Evolutionary conservation across 2,888 invertebrate genomes (phyloP).

Genomic region (Athripsodes cinereus): DNA sequence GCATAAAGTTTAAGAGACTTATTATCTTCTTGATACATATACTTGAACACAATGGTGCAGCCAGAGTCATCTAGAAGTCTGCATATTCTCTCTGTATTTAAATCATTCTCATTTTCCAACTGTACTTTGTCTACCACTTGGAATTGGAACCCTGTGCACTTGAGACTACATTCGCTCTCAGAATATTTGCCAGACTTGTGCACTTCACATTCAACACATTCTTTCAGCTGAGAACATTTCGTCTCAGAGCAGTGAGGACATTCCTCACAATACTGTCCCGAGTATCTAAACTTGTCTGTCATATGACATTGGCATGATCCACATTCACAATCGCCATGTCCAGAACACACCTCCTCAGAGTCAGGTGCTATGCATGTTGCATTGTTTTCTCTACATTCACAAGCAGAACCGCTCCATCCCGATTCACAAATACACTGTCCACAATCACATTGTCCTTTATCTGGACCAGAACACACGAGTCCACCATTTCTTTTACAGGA

Average conservation of each 20-base stretch:
- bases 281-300: constrained; percentile 45
- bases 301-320: constrained; percentile 59
- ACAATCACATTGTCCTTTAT: constrained; percentile 59
- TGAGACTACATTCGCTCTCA: constrained; percentile 31
- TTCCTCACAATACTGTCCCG: constrained; percentile 60
- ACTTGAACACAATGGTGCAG: constrained; percentile 44
- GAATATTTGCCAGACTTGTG: constrained; percentile 39
- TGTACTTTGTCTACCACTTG: constrained; percentile 34
- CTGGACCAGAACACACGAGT: constrained; percentile 49
- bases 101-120: constrained; percentile 30
- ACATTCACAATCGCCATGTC: constrained; percentile 65
- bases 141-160: constrained; percentile 33
- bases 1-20: constrained; percentile 38
- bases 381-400: constrained; percentile 54
- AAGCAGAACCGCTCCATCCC: constrained; percentile 55
- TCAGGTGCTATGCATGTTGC: constrained; percentile 40
- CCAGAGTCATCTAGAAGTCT: constrained; percentile 35
- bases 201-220: constrained; percentile 64
- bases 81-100: constrained; percentile 37
- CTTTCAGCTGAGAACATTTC: constrained; percentile 61
- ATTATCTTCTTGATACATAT: constrained; percentile 35
- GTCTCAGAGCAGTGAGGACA: constrained; percentile 63
- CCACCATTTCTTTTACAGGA: constrained; percentile 55
- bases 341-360: constrained; percentile 32
- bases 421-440: constrained; percentile 55